Evolutionary conservation across 2,113 vertebrate species (phyloP), one percentile per base, ranked within the genome.

Genomic region (Labeo catla): DNA sequence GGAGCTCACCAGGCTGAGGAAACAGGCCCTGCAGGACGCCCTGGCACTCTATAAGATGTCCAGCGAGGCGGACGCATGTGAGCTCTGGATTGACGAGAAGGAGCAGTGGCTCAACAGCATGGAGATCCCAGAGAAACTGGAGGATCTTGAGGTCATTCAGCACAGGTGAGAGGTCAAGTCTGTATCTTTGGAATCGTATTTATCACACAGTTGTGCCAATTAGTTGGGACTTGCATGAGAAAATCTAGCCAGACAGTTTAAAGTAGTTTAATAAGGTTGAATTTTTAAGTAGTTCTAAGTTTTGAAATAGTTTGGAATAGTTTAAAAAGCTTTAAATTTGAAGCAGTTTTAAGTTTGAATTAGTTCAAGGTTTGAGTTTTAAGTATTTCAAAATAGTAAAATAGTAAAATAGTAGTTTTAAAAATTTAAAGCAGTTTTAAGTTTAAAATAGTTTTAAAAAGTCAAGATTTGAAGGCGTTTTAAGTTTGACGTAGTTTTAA

Each of bases 61-160:
- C 91, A 99, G 96, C 0, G 98, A 99, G 90, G 98, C 97, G 2
- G 95, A 95, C 36, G 97, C 98, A 88, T 99, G 98, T 59, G 96
- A 98, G 92, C 93, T 97, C 49, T 99, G 98, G 98, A 97, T 99
- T 8, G 98, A 98, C 0, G 98, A 99, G 92, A 99, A 99, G 94
- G 97, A 99, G 93, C 98, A 96, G 92, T 99, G 98, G 98, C 95
- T 99, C 86, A 97, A 97, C 93, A 96, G 95, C 90, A 98, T 96
- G 96, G 95, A 97, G 91, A 99, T 99, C 90, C 98, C 98, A 0
- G 97, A 99, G 93, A 99, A 98, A 81, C 95, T 99, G 90, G 98
- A 99, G 89, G 98, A 99, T 91, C 95, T 99, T 88, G 98, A 99
- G 90, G 98, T 99, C 50, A 95, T 99, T 87, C 98, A 99, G 93